Conservation (phyloP, 1,140 invertebrate genomes). For the Neuroterus valhalla region DNA sequence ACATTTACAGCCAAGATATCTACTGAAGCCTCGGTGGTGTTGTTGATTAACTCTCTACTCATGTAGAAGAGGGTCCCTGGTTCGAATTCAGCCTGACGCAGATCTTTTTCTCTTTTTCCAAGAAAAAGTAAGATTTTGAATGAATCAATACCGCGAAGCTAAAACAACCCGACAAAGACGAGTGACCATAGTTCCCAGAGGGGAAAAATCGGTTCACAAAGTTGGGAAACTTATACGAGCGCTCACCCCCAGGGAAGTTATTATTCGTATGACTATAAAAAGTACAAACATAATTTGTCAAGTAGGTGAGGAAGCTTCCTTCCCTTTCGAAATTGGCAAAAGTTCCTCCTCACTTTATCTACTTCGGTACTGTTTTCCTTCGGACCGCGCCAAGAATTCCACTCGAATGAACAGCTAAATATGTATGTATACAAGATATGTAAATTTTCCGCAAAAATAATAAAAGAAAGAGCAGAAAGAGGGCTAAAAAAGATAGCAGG, state of each 20-base stretch:
- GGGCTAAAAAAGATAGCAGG: slow-evolving; percentile 60
- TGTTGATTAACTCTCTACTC: too few species aligned
- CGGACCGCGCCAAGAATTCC: slow-evolving; percentile 10
- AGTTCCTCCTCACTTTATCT: slow-evolving; percentile 20
- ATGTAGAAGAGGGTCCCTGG: too few species aligned
- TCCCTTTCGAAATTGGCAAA: slow-evolving; percentile 26
- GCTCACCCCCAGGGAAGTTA: not conserved
- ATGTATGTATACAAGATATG: not conserved
- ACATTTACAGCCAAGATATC: too few species aligned
- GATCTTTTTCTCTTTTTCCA: too few species aligned
- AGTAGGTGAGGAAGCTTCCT: not conserved
- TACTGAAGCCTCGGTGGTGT: too few species aligned
- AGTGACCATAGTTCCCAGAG: not conserved
- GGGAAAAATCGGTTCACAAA: slow-evolving; percentile 7
- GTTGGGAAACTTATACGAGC: slow-evolving; percentile 4
- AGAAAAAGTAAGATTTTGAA: too few species aligned
- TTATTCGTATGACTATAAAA: slow-evolving; percentile 9
- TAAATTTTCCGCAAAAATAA: not conserved
- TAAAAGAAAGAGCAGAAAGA: not conserved
- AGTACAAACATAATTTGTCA: slow-evolving; percentile 39
- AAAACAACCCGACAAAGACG: too few species aligned
- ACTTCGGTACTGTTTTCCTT: slow-evolving; percentile 3
- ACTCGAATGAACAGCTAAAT: slow-evolving; percentile 12
- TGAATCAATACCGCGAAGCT: too few species aligned
- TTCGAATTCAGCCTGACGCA: too few species aligned